Evolutionary conservation across 2,113 vertebrate species (phyloP), one percentile per base, ranked within the genome.

Genomic region (Trinectes maculatus): DNA sequence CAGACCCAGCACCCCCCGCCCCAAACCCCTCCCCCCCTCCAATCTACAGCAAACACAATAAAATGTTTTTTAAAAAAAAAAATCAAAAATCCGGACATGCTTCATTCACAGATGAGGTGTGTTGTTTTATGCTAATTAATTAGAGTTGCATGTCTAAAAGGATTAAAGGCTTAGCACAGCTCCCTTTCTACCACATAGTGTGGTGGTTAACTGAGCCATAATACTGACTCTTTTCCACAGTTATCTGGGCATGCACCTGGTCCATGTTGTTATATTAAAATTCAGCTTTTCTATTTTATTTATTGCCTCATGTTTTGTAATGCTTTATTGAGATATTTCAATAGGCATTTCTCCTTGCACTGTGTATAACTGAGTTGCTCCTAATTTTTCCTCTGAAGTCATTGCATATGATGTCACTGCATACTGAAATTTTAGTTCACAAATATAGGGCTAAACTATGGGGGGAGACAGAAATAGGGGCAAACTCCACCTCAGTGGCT

Each of bases 101-200:
- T 64, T 51, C 28, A 67, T 63, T 80, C 39, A 74, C 54, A 56
- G 21, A 29, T 19, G 18, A 13, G 15, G 42, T 3, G 5, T 64
- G 55, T 63, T 74, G 49, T 70, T 86, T 78, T 29, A 59, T 62
- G 66, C 56, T 75, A 63, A 77, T 79, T 64, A 79, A 71, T 59
- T 54, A 55, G 33, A 75, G 56, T 47, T 71, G 55, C 36, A 37
- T 39, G 53, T 52, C 61, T 76, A 46, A 81, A 82, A 77, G 69
- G 47, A 49, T 88, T 86, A 79, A 74, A 71, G 43, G 79, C 29
- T 86, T 59, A 84, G 60, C 49, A 24, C 36, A 39, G 52, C 25
- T 66, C n/a, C 28, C 24, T 48, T 44, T 62, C 36, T 3, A 36
- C 40, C 63, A 77, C 28, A 60, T 13, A 70, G 39, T 62, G 52